Conservation (phyloP, 37 sponge, comb jelly and placozoan genomes). For the Sycon ciliatum region DNA sequence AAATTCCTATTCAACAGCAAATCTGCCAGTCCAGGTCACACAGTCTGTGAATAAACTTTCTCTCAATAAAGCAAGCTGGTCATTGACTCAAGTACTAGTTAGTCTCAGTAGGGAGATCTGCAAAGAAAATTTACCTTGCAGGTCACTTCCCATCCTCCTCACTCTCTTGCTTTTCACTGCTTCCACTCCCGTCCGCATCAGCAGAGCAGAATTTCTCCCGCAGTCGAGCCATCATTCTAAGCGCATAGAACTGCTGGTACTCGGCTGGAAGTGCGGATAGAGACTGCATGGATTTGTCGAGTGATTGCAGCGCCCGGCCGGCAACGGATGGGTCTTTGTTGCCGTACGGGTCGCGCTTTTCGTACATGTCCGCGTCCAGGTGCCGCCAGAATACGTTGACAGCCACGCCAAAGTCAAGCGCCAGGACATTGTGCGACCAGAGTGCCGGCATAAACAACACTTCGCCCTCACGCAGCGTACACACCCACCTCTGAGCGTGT, state of each 20-base stretch:
- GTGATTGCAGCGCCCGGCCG: constrained; percentile 57
- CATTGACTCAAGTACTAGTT: no score
- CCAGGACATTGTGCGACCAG: constrained; percentile 84
- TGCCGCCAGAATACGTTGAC: constrained; percentile 86
- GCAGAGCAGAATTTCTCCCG: constrained; percentile 29
- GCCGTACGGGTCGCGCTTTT: constrained; percentile 68
- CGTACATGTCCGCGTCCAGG: constrained; percentile 52
- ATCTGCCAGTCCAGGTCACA: no score
- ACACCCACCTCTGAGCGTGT: constrained; percentile 34
- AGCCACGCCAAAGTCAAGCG: constrained; percentile 71
- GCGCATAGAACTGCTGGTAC: constrained; percentile 67
- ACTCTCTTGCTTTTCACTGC: no score
- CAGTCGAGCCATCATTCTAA: constrained; percentile 35
- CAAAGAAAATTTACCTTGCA: no score
- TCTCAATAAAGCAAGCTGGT: no score
- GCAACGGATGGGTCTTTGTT: constrained; percentile 74
- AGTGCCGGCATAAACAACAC: constrained; percentile 87
- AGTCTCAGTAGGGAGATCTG: no score
- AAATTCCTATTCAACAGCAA: no score
- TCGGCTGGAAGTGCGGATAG: constrained; percentile 67
- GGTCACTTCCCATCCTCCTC: no score
- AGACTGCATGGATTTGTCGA: constrained; percentile 55
- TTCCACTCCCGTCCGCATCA: no score
- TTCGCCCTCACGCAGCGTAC: constrained; percentile 62
- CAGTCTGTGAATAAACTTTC: no score